Evolutionary conservation across 2,797 vertebrate species (phyloP).

Genomic region (Alectoris magna): DNA sequence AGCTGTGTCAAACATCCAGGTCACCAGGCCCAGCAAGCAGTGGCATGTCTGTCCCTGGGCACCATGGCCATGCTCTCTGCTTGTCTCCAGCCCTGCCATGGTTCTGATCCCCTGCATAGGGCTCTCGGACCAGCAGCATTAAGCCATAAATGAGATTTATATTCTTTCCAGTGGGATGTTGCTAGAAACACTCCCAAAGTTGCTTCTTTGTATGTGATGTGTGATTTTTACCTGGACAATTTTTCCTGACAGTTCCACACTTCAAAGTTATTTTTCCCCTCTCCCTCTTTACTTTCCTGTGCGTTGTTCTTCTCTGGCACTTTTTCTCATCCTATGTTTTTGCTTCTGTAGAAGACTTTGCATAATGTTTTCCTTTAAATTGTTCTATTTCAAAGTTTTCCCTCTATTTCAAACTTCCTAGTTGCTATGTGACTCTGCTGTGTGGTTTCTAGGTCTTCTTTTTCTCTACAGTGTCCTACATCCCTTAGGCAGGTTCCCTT

Average conservation of each 20-base stretch:
- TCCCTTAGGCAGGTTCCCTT: not conserved
- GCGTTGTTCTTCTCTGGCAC: not conserved
- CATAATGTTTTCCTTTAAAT: conserved; percentile 14
- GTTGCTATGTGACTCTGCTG: not conserved
- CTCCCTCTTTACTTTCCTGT: not conserved
- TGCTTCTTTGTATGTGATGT: not conserved
- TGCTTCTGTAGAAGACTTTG: not conserved
- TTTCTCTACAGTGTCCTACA: conserved; percentile 5
- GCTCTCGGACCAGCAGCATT: not conserved
- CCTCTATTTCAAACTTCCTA: not conserved
- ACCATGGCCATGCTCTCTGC: rapidly evolving
- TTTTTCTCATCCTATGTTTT: not conserved
- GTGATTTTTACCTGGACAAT: not conserved
- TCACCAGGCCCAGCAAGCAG: rapidly evolving
- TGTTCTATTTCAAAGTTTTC: not conserved
- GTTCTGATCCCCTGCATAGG: not conserved
- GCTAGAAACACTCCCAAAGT: not conserved
- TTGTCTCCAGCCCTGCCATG: not conserved
- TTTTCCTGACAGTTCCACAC: not conserved
- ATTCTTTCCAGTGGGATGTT: not conserved
- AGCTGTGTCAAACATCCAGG: not conserved
- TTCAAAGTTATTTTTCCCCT: not conserved
- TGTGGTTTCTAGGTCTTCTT: conserved; percentile 7
- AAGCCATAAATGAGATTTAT: not conserved
- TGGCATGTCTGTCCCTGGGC: rapidly evolving